Evolutionary conservation across 2,797 vertebrate species (phyloP).

Genomic region (Helostoma temminkii): DNA sequence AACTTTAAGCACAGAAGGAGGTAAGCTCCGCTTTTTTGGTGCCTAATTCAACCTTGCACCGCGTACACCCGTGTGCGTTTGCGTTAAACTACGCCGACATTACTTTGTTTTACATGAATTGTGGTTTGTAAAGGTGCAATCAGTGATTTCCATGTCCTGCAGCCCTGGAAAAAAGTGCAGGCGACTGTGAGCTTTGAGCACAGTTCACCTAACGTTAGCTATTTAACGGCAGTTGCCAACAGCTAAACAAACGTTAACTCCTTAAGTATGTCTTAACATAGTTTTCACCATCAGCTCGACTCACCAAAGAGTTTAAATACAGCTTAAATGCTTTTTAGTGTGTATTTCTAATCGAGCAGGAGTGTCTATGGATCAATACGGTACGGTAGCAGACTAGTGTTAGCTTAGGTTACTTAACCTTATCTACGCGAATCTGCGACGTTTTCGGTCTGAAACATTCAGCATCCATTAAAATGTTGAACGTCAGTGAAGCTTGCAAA

Average conservation of each 20-base stretch:
- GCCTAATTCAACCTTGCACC: accelerated
- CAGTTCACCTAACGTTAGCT: not conserved
- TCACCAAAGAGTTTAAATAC: not conserved
- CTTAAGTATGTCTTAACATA: not conserved
- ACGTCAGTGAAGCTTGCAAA: not conserved
- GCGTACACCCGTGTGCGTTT: accelerated
- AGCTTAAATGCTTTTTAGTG: not conserved
- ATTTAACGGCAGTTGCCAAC: not conserved
- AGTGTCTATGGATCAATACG: too few relatives aligned
- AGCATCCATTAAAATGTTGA: not conserved
- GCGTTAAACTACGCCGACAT: not conserved
- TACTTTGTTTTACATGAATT: not conserved
- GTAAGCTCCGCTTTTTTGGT: not conserved
- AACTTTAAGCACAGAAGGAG: not conserved
- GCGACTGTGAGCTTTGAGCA: not conserved
- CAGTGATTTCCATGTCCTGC: not conserved
- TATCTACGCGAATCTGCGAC: too few relatives aligned
- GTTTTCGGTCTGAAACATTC: not conserved
- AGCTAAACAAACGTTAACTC: too few relatives aligned
- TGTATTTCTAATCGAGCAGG: not conserved
- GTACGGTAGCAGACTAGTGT: not conserved
- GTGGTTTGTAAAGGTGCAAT: not conserved
- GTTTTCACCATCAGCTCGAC: not conserved
- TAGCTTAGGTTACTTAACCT: too few relatives aligned
- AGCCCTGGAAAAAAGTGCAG: not conserved